Evolutionary conservation across 2,888 invertebrate species (phyloP), one percentile per base, ranked within the genome.

Genomic region (Stomorhina lunata): DNA sequence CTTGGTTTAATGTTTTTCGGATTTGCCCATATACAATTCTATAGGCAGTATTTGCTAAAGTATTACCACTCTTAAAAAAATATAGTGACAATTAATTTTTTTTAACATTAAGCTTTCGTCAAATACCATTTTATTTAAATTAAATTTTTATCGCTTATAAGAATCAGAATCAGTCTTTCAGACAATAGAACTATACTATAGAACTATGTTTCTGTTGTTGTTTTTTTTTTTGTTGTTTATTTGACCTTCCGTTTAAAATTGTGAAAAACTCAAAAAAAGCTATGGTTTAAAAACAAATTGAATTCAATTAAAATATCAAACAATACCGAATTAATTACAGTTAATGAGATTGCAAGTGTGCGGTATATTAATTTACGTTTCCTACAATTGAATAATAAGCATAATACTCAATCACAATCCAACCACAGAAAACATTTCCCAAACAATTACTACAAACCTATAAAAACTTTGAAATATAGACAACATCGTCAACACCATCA

Each of bases 281-380:
- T 57, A 32, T 25, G 22, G 68, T 73, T 61, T n/a, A 55, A 73
- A 73, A 66, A 40, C 77, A 81, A 72, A 77, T 77, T 77, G 45
- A 73, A 81, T 78, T 78, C 72, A 78, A 81, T 69, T 81, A 69
- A 81, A 81, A 78, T 78, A 78, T 81, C 81, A 81, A 78, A 81
- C 78, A 81, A 81, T 81, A 73, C 68, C 61, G 73, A 78, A 78
- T 81, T 81, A 81, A 78, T 81, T 77, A 81, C 77, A 63, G 61
- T 73, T 73, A 81, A 81, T 77, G 50, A 73, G 63, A 63, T 73
- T 73, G 72, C 68, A 15, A 61, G 55, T 71, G 27, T 71, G 55
- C 40, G 57, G 29, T 32, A 25, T 50, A 66, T 81, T 34, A 77
- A 53, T 72, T 72, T 72, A 34, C 50, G 20, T 72, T 72, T 66